Base-by-base conservation (phyloP, 1,140 invertebrate species). In the Spodoptera litura region DNA sequence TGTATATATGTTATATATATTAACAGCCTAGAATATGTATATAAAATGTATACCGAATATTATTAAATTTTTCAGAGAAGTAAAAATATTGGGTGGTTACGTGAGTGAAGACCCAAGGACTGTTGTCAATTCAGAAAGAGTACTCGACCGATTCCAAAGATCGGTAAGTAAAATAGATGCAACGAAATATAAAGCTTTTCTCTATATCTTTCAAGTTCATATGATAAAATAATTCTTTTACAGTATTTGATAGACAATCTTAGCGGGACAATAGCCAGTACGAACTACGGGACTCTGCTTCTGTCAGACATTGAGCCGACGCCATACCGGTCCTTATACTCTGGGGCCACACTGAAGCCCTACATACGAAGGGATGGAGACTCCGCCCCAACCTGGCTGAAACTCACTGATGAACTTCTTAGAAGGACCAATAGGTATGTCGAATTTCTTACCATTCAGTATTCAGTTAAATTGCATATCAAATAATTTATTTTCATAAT, bases 341-440 rank as follows among this genome's bases (percentile, higher is more conserved):
- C 95, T 70, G 96, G 95, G 82, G 96, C 97, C 87, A 90, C 96
- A 74, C 94, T 98, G 27, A 97, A 97, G 88, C 97, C 98, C 5
- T 98, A 96, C 91, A 98, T 98, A 80, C 95, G 96, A 77, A 91
- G 97, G 81, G 97, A 98, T 87, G 90, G 90, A 49, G 93, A 95
- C 79, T 95, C 95, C 20, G 91, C 86, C 76, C 97, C 98, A 0
- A 79, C 96, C 0, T 98, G 97, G 96, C 86, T 98, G 72, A 93
- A 94, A 83, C 87, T 98, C n/a, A 95, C 97, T 91, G 94, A 96
- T 20, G 97, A 98, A 90, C 94, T 98, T 31, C 92, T 96, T 8
- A 82, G 87, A 2, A 96, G 95, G 92, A 96, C 95, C 0, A 96
- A 97, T 89, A 95, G 95, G 93, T 95, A 55, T 52, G 62, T 49